phyloP scores from a whole-genome alignment of 1,140 invertebrate genomes.

The Sesamia nonagrioides region DNA sequence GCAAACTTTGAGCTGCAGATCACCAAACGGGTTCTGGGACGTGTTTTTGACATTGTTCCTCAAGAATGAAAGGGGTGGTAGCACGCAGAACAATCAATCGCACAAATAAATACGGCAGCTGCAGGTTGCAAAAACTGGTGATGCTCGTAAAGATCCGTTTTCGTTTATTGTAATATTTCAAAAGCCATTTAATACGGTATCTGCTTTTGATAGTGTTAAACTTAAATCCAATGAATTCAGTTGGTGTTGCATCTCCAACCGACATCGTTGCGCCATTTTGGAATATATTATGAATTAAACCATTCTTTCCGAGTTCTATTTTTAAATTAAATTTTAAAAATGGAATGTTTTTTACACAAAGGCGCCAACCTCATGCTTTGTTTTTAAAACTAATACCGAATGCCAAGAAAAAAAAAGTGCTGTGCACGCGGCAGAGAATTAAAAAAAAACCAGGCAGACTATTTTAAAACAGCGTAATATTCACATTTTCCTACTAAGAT shows the following conservation, averaged over 20 bases:
- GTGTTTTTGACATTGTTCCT: slow-evolving; percentile 34
- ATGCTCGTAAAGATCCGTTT: neutral
- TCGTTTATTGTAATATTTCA: slow-evolving; percentile 1
- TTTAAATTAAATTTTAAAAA: slow-evolving; percentile 40
- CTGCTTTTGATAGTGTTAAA: neutral
- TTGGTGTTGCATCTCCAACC: neutral
- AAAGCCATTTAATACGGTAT: slow-evolving; percentile 1
- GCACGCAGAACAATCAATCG: slow-evolving; percentile 28
- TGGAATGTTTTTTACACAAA: slow-evolving; percentile 39
- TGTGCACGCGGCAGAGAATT: slow-evolving; percentile 36
- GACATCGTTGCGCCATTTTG: neutral
- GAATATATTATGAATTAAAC: slow-evolving; percentile 15
- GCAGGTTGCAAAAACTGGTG: slow-evolving; percentile 46
- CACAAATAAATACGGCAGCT: slow-evolving; percentile 46
- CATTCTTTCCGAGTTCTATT: neutral
- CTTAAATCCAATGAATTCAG: neutral
- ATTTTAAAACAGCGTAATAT: slow-evolving; percentile 58
- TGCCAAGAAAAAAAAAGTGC: slow-evolving; percentile 50
- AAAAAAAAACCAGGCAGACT: slow-evolving; percentile 32
- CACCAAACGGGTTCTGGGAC: slow-evolving; percentile 65
- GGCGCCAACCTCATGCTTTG: slow-evolving; percentile 23
- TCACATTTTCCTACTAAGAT: slow-evolving; percentile 82
- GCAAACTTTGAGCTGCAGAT: slow-evolving; percentile 76
- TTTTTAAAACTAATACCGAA: slow-evolving; percentile 49
- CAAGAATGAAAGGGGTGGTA: slow-evolving; percentile 37